These are phyloP conservation scores for Falco novaeseelandiae DNA, from an alignment of 2,797 vertebrate species.

Conservation along the genomic window DNA sequence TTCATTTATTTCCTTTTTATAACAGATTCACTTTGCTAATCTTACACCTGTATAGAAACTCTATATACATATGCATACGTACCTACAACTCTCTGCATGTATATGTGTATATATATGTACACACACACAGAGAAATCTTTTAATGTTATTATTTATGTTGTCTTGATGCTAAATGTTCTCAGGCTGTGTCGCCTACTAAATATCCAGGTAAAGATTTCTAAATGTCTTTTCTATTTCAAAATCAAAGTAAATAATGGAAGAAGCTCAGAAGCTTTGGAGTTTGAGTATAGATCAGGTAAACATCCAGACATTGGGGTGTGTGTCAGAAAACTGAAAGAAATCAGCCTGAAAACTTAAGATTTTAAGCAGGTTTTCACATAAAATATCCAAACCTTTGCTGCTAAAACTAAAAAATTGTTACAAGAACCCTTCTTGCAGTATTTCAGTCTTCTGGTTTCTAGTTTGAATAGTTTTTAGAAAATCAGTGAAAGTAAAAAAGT, in stretches of 20 bases:
- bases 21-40: neutral
- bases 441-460: neutral
- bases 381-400: neutral
- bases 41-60: neutral
- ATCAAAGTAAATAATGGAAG: conserved; percentile 17
- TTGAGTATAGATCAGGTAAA: neutral
- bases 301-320: neutral
- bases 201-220: neutral
- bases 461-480: neutral
- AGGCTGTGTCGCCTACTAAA: neutral
- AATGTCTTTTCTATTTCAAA: neutral
- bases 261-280: neutral
- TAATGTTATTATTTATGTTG: neutral
- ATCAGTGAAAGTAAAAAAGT: neutral
- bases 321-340: neutral
- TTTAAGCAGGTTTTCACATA: neutral
- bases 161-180: conserved; percentile 3
- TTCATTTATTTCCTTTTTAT: neutral
- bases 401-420: neutral
- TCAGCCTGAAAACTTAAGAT: neutral
- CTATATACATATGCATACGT: neutral
- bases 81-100: neutral
- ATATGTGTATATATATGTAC: neutral
- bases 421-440: neutral
- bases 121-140: neutral